phyloP scores from a whole-genome alignment of 1,140 invertebrate genomes.

The Bombus confusus region DNA sequence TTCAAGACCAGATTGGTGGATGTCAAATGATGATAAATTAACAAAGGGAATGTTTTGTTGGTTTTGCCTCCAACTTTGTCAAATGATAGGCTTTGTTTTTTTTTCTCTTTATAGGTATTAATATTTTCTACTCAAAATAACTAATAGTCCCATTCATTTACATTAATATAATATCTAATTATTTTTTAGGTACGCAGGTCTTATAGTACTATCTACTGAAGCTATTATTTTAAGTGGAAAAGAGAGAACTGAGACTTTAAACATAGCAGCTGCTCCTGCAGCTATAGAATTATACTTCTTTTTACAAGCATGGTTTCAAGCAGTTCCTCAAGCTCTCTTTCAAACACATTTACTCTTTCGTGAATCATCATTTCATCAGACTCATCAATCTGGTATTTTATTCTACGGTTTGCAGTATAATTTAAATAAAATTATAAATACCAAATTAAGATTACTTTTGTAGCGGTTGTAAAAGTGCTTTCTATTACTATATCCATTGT shows the following conservation, averaged over 20 bases:
- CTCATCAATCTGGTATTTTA: constrained; percentile 75
- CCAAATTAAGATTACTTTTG: constrained; percentile 68
- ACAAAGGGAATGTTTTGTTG: constrained; percentile 79
- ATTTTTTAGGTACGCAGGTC: constrained; percentile 84
- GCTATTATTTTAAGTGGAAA: constrained; percentile 85
- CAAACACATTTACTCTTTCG: constrained; percentile 84
- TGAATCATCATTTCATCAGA: constrained; percentile 68
- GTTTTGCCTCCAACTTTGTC: constrained; percentile 83
- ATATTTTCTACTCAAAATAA: constrained; percentile 21
- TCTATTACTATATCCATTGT: constrained; percentile 86
- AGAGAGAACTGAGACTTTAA: constrained; percentile 84
- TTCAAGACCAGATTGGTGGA: constrained; percentile 84
- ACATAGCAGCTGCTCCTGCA: constrained; percentile 83
- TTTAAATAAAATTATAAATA: constrained; percentile 21
- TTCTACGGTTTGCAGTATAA: constrained; percentile 16
- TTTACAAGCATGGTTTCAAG: constrained; percentile 89
- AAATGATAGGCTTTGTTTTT: constrained; percentile 86
- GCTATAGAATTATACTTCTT: constrained; percentile 88
- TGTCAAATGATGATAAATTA: constrained; percentile 77
- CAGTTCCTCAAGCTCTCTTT: constrained; percentile 87
- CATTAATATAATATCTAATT: not conserved
- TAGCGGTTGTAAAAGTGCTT: constrained; percentile 86
- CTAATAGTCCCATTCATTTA: not conserved
- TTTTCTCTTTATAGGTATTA: constrained; percentile 87
- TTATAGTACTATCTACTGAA: constrained; percentile 89